Evolutionary conservation across 2,888 invertebrate species (phyloP).

Genomic region (Troglohyphantes excavatus): DNA sequence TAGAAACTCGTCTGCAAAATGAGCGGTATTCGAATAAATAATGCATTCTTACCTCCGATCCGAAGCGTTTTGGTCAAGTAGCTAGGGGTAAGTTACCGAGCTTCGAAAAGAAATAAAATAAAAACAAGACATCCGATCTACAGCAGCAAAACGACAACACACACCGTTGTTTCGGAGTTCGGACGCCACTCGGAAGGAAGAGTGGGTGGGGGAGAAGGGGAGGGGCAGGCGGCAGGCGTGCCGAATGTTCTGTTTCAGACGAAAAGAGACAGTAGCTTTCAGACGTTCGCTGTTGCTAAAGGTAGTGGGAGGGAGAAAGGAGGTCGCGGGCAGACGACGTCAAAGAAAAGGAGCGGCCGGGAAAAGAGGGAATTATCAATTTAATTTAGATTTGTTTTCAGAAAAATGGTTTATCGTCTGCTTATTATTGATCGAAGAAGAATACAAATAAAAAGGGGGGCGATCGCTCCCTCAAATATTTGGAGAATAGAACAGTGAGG

Average conservation of each 20-base stretch:
- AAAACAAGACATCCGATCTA: conserved; percentile 36
- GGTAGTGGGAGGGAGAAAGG: conserved; percentile 31
- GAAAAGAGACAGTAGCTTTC: conserved; percentile 57
- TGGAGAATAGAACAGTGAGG: too few species aligned
- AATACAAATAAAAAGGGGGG: too few species aligned
- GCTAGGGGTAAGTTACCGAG: conserved; percentile 1
- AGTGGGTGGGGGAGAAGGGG: conserved; percentile 1
- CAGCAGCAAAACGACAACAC: conserved; percentile 33
- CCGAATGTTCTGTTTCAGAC: conserved; percentile 48
- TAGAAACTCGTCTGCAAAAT: neutral
- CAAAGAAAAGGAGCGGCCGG: too few species aligned
- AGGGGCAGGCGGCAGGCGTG: conserved; percentile 30
- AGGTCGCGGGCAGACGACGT: too few species aligned
- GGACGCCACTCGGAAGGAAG: conserved; percentile 58
- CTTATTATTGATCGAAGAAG: neutral
- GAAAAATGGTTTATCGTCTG: too few species aligned
- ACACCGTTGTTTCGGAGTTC: conserved; percentile 56
- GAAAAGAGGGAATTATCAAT: neutral
- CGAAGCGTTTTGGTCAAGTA: neutral
- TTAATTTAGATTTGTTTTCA: too few species aligned
- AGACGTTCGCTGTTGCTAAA: conserved; percentile 70
- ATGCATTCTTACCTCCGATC: conserved; percentile 2
- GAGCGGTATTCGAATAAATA: neutral
- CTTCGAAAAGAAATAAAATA: conserved; percentile 55
- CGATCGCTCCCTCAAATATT: too few species aligned